phyloP scores from a whole-genome alignment of 1,140 invertebrate species.

The Varroa destructor region DNA sequence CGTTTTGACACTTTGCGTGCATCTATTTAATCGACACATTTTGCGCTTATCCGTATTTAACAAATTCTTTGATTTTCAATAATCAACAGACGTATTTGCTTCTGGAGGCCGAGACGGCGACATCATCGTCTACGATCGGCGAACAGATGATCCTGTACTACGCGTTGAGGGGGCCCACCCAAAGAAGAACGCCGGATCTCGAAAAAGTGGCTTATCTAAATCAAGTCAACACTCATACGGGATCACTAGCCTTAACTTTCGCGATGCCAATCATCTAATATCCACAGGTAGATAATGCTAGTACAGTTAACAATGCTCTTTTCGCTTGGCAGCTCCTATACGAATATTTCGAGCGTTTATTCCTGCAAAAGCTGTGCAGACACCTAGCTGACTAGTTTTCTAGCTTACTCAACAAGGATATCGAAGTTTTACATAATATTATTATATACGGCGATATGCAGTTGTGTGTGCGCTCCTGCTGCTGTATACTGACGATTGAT shows the following conservation, averaged over 20 bases:
- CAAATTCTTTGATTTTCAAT: background rate
- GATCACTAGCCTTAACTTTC: slow-evolving; percentile 15
- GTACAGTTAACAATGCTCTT: background rate
- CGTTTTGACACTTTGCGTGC: too few species aligned
- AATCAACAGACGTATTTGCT: slow-evolving; percentile 2
- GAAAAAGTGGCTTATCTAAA: background rate
- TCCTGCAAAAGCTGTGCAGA: background rate
- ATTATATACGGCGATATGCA: too few species aligned
- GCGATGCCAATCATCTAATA: slow-evolving; percentile 1
- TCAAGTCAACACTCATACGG: background rate
- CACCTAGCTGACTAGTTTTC: background rate
- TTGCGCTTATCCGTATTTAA: too few species aligned
- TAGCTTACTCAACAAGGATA: background rate
- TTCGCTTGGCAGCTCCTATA: background rate
- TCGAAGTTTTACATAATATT: too few species aligned
- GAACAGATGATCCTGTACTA: slow-evolving; percentile 1
- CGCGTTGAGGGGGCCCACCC: background rate
- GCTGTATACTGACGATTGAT: too few species aligned
- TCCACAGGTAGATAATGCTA: background rate
- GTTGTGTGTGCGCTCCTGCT: too few species aligned
- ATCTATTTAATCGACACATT: too few species aligned
- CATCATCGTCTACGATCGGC: slow-evolving; percentile 4
- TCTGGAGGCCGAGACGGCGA: slow-evolving; percentile 20
- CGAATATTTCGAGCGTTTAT: slow-evolving; percentile 2
- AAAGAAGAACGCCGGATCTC: background rate